Evolutionary conservation across 2,797 vertebrate species (phyloP).

Genomic region (Gastrophryne carolinensis): DNA sequence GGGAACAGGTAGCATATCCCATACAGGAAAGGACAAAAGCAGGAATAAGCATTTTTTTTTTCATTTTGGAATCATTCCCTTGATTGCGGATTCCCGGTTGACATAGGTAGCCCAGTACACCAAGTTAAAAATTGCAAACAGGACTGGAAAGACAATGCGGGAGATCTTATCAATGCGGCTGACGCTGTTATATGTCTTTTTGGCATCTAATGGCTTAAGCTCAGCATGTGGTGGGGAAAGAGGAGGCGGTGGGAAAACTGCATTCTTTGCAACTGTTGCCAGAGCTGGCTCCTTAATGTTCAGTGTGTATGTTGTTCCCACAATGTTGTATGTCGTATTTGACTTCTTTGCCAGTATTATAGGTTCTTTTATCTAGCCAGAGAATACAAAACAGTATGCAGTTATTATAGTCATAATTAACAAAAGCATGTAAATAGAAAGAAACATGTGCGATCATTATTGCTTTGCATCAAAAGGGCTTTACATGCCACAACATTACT

Average conservation of each 20-base stretch:
- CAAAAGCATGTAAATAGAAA: too few relatives aligned
- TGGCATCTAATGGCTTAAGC: slow-evolving; percentile 82
- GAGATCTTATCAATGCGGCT: slow-evolving; percentile 99
- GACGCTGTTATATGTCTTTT: slow-evolving; percentile 97
- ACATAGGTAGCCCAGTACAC: slow-evolving; percentile 98
- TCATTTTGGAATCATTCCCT: slow-evolving; percentile 89
- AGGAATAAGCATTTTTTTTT: slow-evolving; percentile 33
- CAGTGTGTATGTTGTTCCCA: slow-evolving; percentile 93
- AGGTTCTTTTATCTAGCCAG: slow-evolving; percentile 88
- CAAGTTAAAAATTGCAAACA: slow-evolving; percentile 98
- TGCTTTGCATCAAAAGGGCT: too few relatives aligned
- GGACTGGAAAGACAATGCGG: slow-evolving; percentile 94
- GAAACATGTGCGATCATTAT: too few relatives aligned
- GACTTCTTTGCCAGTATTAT: slow-evolving; percentile 88
- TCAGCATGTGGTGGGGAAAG: slow-evolving; percentile 79
- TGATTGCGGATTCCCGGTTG: slow-evolving; percentile 92
- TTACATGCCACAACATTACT: too few relatives aligned
- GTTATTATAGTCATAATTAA: too few relatives aligned
- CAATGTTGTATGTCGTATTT: slow-evolving; percentile 97
- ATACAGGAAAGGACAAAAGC: not conserved
- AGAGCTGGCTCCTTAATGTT: slow-evolving; percentile 91
- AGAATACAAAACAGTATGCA: slow-evolving; percentile 57
- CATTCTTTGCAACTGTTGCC: slow-evolving; percentile 90
- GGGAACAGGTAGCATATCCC: not conserved
- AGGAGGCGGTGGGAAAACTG: slow-evolving; percentile 71